Evolutionary conservation across 2,113 vertebrate genomes (phyloP).

Genomic region (human): DNA sequence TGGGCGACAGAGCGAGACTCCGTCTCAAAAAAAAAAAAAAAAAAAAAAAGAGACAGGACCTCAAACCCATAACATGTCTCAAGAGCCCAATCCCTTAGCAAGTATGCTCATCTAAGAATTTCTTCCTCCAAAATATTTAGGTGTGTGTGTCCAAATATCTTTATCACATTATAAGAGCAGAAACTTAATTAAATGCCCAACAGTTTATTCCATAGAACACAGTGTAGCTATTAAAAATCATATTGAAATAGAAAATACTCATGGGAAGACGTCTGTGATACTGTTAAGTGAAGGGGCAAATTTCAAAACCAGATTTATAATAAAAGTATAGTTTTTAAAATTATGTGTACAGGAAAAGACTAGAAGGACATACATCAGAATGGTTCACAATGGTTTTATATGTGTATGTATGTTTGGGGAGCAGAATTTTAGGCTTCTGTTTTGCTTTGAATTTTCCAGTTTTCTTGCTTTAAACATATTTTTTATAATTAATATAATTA

Average conservation of each 20-base stretch:
- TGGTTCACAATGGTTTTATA: not conserved
- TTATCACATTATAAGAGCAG: slow-evolving; percentile 31
- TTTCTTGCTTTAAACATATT: slow-evolving; percentile 38
- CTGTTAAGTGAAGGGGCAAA: not conserved
- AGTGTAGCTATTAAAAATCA: slow-evolving; percentile 41
- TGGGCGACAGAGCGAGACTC: too few species aligned
- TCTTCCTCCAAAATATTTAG: slow-evolving; percentile 10
- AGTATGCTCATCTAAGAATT: slow-evolving; percentile 2
- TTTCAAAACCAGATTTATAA: slow-evolving; percentile 34
- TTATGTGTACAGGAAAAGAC: not conserved
- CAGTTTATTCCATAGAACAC: not conserved
- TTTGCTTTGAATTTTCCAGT: not conserved
- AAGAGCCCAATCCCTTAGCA: not conserved
- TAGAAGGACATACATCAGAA: not conserved
- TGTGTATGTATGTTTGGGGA: not conserved
- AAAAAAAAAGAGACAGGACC: not conserved
- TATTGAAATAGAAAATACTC: slow-evolving; percentile 10
- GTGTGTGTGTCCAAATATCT: not conserved
- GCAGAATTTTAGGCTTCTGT: not conserved
- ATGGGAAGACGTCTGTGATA: slow-evolving; percentile 4
- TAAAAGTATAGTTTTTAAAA: not conserved
- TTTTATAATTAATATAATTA: slow-evolving; percentile 36
- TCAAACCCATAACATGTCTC: not conserved
- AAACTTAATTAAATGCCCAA: slow-evolving; percentile 38
- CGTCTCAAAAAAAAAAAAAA: too few species aligned